These are phyloP conservation scores for Sebastes taczanowskii DNA, from an alignment of 2,797 vertebrate genomes.

Conservation along the genomic window DNA sequence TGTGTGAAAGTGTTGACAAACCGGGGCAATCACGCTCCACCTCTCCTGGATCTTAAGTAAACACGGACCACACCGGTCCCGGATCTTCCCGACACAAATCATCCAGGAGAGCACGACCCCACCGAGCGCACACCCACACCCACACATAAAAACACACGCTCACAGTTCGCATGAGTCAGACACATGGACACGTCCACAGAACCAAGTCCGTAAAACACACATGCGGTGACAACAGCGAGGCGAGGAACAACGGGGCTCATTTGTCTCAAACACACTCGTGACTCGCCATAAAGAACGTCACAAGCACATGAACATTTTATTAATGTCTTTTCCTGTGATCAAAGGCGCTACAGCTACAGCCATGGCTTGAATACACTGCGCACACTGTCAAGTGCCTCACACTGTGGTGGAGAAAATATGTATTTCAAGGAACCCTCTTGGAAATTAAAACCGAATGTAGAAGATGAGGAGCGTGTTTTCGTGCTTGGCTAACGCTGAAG, in stretches of 20 bases:
- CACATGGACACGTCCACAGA: not conserved
- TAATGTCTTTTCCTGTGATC: conserved; percentile 59
- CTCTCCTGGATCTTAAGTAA: conserved; percentile 72
- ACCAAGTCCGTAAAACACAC: not conserved
- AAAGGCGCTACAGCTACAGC: conserved; percentile 39
- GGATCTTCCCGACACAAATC: conserved; percentile 62
- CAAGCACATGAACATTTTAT: conserved; percentile 61
- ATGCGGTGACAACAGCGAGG: conserved; percentile 4
- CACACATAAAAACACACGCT: conserved; percentile 14
- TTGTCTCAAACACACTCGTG: conserved; percentile 41
- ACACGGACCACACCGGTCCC: conserved; percentile 62
- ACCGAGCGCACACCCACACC: not conserved
- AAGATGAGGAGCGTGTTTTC: conserved; percentile 36
- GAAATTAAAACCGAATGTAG: conserved; percentile 65
- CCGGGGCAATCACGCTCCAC: conserved; percentile 63
- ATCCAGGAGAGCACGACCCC: conserved; percentile 49
- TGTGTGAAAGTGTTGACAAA: conserved; percentile 80
- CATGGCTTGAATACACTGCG: conserved; percentile 20
- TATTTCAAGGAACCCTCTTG: conserved; percentile 25
- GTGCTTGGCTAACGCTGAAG: conserved; percentile 34
- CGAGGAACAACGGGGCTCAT: conserved; percentile 43
- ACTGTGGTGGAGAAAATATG: conserved; percentile 42
- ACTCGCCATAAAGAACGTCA: conserved; percentile 43
- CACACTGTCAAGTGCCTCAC: conserved; percentile 55
- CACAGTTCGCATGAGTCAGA: not conserved